Evolutionary conservation across 2,797 vertebrate genomes (phyloP).

Genomic region (Microhierax caerulescens): DNA sequence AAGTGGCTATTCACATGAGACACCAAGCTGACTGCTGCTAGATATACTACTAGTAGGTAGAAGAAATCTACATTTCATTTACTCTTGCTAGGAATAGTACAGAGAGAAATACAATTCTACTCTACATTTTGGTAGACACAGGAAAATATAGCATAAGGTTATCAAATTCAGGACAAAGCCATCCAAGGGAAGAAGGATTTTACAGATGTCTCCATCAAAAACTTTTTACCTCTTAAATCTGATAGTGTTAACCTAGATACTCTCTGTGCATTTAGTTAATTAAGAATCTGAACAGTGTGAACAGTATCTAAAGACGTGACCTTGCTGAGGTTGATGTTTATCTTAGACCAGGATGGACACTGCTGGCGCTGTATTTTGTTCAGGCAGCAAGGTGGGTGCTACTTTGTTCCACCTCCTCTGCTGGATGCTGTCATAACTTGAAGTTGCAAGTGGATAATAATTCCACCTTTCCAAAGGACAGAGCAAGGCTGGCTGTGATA

Average conservation of each 20-base stretch:
- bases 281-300: not conserved
- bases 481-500: not conserved
- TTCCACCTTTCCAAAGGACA: not conserved
- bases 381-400: not conserved
- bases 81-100: not conserved
- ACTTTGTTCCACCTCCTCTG: not conserved
- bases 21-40: not conserved
- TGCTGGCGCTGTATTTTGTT: not conserved
- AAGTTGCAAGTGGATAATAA: not conserved
- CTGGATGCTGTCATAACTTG: not conserved
- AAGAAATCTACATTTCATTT: not conserved
- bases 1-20: slow-evolving; percentile 68
- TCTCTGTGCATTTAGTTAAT: not conserved
- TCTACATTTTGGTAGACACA: not conserved
- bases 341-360: not conserved
- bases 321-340: not conserved
- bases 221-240: not conserved
- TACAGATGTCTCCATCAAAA: not conserved
- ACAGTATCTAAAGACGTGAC: not conserved
- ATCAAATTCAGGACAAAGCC: not conserved
- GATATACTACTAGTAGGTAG: not conserved
- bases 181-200: not conserved
- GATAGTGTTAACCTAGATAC: not conserved
- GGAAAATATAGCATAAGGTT: not conserved
- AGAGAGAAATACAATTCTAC: not conserved